Evolutionary conservation across 1,140 invertebrate species (phyloP).

Genomic region (Melitaea cinxia): DNA sequence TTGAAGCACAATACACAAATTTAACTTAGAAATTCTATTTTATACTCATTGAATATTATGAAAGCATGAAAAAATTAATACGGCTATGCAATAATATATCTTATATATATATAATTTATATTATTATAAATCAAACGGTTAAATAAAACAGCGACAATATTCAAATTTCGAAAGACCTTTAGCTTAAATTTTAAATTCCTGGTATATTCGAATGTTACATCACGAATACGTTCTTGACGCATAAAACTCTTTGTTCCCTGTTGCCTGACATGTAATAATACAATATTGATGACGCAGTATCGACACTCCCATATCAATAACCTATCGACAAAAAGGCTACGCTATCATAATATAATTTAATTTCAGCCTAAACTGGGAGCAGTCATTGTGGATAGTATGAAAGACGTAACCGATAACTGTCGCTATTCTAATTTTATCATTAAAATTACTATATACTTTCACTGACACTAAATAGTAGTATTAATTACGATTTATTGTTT

Average conservation of each 20-base stretch:
- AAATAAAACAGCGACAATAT: too few species aligned
- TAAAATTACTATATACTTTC: background rate
- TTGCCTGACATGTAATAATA: conserved; percentile 44
- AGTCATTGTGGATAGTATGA: conserved; percentile 56
- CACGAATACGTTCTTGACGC: conserved; percentile 43
- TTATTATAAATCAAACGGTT: too few species aligned
- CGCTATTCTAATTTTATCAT: conserved; percentile 26
- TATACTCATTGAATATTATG: too few species aligned
- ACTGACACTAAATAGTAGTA: background rate
- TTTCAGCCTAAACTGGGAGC: conserved; percentile 69
- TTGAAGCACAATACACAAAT: too few species aligned
- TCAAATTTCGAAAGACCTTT: conserved; percentile 27
- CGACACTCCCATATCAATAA: conserved; percentile 72
- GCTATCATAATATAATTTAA: conserved; percentile 67
- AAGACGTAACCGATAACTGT: conserved; percentile 47
- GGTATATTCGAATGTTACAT: conserved; percentile 23
- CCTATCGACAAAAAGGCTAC: conserved; percentile 68
- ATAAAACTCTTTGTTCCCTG: conserved; percentile 48
- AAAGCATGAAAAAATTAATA: too few species aligned
- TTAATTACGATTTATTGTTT: too few species aligned
- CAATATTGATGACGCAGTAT: conserved; percentile 66
- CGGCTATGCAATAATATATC: background rate
- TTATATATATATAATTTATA: background rate
- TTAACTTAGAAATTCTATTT: too few species aligned
- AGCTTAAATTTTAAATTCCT: conserved; percentile 43